Base-by-base conservation (phyloP, 2,797 vertebrate species). In the Chaetophractus vellerosus region DNA sequence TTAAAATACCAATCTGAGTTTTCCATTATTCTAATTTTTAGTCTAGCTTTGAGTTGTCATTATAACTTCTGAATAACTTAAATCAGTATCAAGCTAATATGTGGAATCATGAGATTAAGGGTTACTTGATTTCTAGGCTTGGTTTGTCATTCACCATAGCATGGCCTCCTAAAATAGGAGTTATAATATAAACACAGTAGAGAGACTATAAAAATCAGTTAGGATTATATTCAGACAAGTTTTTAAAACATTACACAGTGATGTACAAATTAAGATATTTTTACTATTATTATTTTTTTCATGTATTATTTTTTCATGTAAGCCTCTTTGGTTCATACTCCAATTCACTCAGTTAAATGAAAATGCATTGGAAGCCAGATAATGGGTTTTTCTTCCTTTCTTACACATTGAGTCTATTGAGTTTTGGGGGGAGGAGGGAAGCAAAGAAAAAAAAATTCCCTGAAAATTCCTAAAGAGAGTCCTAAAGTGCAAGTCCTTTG, bases 1-100 rank as follows among this genome's bases (percentile, higher is more conserved):
- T 87, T 93, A 88, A 80, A 68, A 80, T 78, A 64, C 1, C 12
- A 89, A 21, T 28, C n/a, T 1, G 57, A 36, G 10, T 36, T 83
- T 78, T 78, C 38, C 18, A 66, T 95, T 89, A n/a, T 78, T 89
- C 71, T 69, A 55, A 85, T 59, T 81, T 64, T 52, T 10, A 45
- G 33, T 76, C 31, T 90, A 33, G 33, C 69, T 95, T 95, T 81
- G 24, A 66, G 9, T 68, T 87, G 72, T 74, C 78, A 85, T 15
- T 82, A 18, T 85, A 50, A 91, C 69, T 69, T 82, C 57, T 80
- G 61, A 48, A 82, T 74, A 85, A 75, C 48, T 11, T 41, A 80
- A 95, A 79, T 81, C 26, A 89, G 52, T 12, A 15, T 82, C 7
- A 80, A 75, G 50, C 71, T 69, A 50, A 36, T 33, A 63, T 14